These are phyloP conservation scores for Tipula helvola DNA, from an alignment of 2,888 invertebrate genomes.

Conservation along the genomic window DNA sequence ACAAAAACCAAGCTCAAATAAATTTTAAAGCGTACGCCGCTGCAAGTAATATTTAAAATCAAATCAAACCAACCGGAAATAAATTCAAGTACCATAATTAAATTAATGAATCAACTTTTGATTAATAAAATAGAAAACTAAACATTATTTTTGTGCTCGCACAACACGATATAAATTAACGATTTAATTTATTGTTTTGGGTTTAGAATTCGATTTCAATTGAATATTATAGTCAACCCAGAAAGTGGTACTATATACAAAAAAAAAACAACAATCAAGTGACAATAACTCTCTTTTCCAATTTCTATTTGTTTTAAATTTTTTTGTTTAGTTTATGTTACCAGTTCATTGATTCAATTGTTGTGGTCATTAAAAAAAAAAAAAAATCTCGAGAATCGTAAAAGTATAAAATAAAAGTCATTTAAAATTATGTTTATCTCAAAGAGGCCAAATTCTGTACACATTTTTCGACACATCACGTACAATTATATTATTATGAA, in stretches of 20 bases:
- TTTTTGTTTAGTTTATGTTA: not conserved
- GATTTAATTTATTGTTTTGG: not conserved
- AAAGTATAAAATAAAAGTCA: not conserved
- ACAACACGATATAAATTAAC: not conserved
- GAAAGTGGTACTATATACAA: not conserved
- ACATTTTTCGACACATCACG: not conserved
- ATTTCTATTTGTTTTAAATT: not conserved
- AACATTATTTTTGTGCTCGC: not conserved
- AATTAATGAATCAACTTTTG: not conserved
- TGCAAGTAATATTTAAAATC: too few relatives aligned
- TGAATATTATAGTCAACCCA: not conserved
- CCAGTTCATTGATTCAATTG: not conserved
- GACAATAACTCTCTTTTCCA: not conserved
- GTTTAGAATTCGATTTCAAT: not conserved
- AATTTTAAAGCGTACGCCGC: too few relatives aligned
- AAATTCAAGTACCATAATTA: not conserved
- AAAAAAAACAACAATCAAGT: not conserved
- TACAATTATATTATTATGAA: not conserved
- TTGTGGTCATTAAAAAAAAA: not conserved
- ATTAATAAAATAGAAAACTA: not conserved
- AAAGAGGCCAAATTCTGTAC: not conserved
- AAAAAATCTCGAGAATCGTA: not conserved
- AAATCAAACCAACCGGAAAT: not conserved
- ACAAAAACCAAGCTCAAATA: too few relatives aligned
- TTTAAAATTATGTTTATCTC: not conserved